A percentile compares a stretch with the other conserved stretches of the same genome.
Conservation (phyloP, 1,140 invertebrate species). For the Stratiolaelaps scimitus region DNA sequence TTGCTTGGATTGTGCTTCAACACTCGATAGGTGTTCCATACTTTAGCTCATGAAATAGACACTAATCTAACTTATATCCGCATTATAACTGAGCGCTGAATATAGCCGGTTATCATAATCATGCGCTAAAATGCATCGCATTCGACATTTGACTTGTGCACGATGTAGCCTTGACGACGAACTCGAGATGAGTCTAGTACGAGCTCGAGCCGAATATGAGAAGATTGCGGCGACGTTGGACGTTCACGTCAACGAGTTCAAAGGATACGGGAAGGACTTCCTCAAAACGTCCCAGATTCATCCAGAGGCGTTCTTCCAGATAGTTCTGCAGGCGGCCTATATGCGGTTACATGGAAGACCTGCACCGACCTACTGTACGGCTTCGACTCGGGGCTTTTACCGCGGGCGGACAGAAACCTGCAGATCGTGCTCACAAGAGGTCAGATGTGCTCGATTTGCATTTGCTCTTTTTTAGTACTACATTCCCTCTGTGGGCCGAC, state of each 20-base stretch:
- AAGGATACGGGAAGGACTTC: slow-evolving; percentile 47
- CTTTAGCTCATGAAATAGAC: too few species aligned
- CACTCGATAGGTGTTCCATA: too few species aligned
- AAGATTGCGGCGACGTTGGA: slow-evolving; percentile 10
- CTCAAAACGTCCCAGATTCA: slow-evolving; percentile 45
- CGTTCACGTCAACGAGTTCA: slow-evolving; percentile 40
- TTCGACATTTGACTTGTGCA: not conserved
- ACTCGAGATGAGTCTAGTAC: slow-evolving; percentile 17
- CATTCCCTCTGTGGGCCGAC: not conserved
- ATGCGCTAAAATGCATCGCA: slow-evolving; percentile 18
- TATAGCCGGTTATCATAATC: slow-evolving; percentile 25
- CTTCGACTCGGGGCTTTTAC: slow-evolving; percentile 44
- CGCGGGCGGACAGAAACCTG: slow-evolving; percentile 48
- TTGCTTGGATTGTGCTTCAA: too few species aligned
- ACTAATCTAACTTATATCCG: too few species aligned
- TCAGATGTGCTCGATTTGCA: slow-evolving; percentile 32
- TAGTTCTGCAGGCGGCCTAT: slow-evolving; percentile 52
- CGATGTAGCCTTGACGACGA: not conserved
- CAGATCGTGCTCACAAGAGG: slow-evolving; percentile 44
- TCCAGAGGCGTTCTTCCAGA: slow-evolving; percentile 53
- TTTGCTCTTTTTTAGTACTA: not conserved
- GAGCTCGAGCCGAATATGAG: slow-evolving; percentile 16
- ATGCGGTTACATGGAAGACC: slow-evolving; percentile 44
- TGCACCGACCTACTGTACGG: slow-evolving; percentile 47
- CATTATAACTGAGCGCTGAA: too few species aligned